Conservation (phyloP, 2,113 vertebrate genomes). For the Zootoca vivipara region DNA sequence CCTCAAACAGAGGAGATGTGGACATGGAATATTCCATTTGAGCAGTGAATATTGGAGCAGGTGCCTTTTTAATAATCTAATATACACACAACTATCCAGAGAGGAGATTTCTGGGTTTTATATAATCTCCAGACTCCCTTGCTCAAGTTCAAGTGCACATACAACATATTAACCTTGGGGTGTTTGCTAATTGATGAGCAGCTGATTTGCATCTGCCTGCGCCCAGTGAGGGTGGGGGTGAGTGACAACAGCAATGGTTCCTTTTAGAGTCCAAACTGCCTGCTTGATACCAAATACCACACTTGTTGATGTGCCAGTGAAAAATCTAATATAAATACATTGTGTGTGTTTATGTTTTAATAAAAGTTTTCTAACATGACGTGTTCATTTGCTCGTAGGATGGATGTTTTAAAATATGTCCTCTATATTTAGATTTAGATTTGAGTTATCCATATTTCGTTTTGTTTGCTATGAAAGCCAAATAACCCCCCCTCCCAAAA, state of each 20-base stretch:
- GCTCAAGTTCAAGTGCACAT: background rate
- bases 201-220: too few relatives aligned
- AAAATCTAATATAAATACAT: background rate
- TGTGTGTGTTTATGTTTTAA: background rate
- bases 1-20: background rate
- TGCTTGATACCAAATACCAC: background rate
- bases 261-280: background rate
- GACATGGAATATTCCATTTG: background rate
- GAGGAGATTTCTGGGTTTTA: background rate
- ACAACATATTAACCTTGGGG: background rate
- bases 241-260: background rate
- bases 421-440: background rate
- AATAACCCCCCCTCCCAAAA: background rate
- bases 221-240: too few relatives aligned
- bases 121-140: background rate
- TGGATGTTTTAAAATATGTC: background rate
- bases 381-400: background rate
- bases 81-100: background rate
- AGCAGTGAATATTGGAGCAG: background rate
- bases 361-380: background rate
- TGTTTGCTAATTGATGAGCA: background rate
- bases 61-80: background rate
- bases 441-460: background rate
- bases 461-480: background rate
- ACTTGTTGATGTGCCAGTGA: too few relatives aligned